Conservation (phyloP, 2,113 vertebrate genomes). For the Sigmodon hispidus region DNA sequence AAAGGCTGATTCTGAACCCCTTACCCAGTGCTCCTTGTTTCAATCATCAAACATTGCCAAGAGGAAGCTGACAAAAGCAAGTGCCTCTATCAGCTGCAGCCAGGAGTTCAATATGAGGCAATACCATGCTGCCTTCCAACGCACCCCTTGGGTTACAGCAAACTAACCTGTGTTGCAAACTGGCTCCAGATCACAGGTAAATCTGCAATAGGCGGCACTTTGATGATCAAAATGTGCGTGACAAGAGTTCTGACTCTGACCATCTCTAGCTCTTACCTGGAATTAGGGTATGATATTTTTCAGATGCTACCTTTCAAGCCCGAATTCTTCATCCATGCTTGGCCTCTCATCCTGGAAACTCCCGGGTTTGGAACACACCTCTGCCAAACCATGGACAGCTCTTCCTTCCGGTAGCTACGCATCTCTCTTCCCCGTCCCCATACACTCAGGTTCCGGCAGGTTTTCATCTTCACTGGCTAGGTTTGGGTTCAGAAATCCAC, state of each 20-base stretch:
- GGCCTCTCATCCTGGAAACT: background rate
- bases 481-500: too few species aligned
- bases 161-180: background rate
- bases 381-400: rapidly evolving
- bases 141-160: rapidly evolving
- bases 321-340: background rate
- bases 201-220: background rate
- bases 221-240: background rate
- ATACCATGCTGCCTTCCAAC: background rate
- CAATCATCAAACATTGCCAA: rapidly evolving
- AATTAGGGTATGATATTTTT: background rate
- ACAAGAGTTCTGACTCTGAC: background rate
- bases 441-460: rapidly evolving
- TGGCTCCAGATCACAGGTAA: background rate
- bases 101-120: background rate
- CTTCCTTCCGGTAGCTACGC: rapidly evolving
- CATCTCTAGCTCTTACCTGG: background rate
- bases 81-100: rapidly evolving
- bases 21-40: background rate
- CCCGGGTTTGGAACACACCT: rapidly evolving
- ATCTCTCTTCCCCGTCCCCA: background rate
- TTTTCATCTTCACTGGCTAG: background rate
- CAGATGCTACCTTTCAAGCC: rapidly evolving
- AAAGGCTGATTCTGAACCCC: background rate
- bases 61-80: rapidly evolving